Evolutionary conservation across 53 echinoderm and acorn worm species (phyloP).

Genomic region (Patiria pectinifera): DNA sequence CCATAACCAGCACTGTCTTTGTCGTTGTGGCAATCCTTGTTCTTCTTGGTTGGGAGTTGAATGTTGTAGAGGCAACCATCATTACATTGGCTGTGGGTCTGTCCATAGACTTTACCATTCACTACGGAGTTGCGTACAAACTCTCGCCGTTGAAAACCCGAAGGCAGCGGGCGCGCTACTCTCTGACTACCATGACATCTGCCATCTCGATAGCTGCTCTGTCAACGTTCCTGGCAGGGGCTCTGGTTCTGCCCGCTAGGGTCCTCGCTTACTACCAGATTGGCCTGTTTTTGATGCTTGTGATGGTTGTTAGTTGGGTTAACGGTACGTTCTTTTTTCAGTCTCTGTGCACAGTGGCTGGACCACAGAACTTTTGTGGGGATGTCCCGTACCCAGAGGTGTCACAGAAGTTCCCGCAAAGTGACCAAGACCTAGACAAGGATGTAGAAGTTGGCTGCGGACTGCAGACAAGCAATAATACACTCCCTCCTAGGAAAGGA

Average conservation of each 20-base stretch:
- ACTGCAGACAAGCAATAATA: too few species aligned
- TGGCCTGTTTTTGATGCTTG: slow-evolving; percentile 73
- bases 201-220: slow-evolving; percentile 85
- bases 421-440: too few species aligned
- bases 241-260: slow-evolving; percentile 68
- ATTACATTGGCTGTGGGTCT: slow-evolving; percentile 83
- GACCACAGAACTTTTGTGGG: too few species aligned
- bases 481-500: too few species aligned
- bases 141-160: slow-evolving; percentile 78
- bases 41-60: slow-evolving; percentile 87
- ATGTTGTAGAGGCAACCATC: background rate
- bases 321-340: slow-evolving; percentile 61
- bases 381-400: too few species aligned
- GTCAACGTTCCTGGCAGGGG: slow-evolving; percentile 84
- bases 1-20: slow-evolving; percentile 69
- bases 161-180: slow-evolving; percentile 60
- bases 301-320: slow-evolving; percentile 78
- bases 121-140: slow-evolving; percentile 87
- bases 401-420: too few species aligned
- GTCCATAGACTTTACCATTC: slow-evolving; percentile 84
- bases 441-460: too few species aligned
- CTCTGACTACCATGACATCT: slow-evolving; percentile 63
- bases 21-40: slow-evolving; percentile 79
- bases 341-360: too few species aligned
- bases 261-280: slow-evolving; percentile 74